phyloP scores from a whole-genome alignment of 2,113 vertebrate genomes.

The Actenoides hombroni region DNA sequence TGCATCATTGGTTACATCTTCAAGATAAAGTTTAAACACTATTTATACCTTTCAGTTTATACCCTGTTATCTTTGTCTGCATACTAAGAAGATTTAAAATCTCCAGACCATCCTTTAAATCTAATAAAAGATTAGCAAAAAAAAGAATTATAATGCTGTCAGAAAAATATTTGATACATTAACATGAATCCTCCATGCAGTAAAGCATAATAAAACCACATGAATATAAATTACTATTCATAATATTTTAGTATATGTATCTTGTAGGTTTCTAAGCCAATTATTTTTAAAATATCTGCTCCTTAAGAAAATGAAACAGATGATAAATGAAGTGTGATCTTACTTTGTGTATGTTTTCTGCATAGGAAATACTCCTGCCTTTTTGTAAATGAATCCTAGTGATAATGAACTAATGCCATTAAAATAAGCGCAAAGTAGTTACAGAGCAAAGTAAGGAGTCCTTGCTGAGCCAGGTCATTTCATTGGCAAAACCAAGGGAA shows the following conservation, averaged over 20 bases:
- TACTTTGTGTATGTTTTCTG: background rate
- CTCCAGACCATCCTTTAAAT: background rate
- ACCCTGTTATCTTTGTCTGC: constrained; percentile 48
- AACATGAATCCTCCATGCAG: background rate
- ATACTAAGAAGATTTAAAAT: background rate
- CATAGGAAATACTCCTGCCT: background rate
- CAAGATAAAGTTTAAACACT: background rate
- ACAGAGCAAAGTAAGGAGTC: background rate
- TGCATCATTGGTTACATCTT: background rate
- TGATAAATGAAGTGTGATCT: background rate
- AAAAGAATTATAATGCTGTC: background rate
- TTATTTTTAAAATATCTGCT: background rate
- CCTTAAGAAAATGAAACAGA: background rate
- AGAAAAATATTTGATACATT: background rate
- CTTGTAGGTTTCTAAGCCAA: background rate
- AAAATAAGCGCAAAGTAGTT: background rate
- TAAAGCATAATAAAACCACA: background rate
- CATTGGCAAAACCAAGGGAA: background rate
- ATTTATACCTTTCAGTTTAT: background rate
- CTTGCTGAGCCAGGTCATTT: background rate
- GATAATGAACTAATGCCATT: background rate
- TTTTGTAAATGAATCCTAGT: background rate
- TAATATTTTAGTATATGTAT: background rate
- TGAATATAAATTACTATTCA: background rate
- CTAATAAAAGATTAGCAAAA: background rate